Evolutionary conservation across 2,888 invertebrate species (phyloP).

Genomic region (Neoascia interrupta): DNA sequence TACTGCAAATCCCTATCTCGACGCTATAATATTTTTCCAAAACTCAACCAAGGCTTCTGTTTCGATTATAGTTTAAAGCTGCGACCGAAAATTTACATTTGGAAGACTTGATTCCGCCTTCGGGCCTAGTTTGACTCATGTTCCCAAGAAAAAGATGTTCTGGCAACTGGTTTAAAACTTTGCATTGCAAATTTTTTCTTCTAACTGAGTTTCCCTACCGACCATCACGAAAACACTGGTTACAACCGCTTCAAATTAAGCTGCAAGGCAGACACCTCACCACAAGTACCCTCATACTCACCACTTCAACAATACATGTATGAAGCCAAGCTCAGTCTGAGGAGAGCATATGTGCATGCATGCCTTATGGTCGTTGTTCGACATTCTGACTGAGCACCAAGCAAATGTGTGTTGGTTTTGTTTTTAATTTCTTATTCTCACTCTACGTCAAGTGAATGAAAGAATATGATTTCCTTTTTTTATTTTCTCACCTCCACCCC

Average conservation of each 20-base stretch:
- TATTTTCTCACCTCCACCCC: slow-evolving; percentile 23
- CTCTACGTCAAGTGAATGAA: slow-evolving; percentile 46
- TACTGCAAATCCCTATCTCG: too few species aligned
- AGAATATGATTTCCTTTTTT: slow-evolving; percentile 50
- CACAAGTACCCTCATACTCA: slow-evolving; percentile 17
- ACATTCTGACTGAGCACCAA: slow-evolving; percentile 13
- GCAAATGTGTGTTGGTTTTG: slow-evolving; percentile 46
- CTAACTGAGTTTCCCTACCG: too few species aligned
- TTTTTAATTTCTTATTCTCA: slow-evolving; percentile 35
- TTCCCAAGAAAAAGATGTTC: too few species aligned
- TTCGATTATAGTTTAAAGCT: too few species aligned
- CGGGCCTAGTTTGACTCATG: too few species aligned
- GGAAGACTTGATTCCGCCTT: too few species aligned
- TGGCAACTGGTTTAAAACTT: too few species aligned
- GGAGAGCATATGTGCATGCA: neutral
- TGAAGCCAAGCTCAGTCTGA: neutral
- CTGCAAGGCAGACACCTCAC: slow-evolving; percentile 18
- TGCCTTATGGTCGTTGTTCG: neutral
- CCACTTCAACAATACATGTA: slow-evolving; percentile 3
- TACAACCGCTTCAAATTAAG: slow-evolving; percentile 18
- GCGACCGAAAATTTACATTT: too few species aligned
- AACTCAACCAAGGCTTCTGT: too few species aligned
- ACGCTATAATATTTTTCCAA: too few species aligned
- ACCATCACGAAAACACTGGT: slow-evolving; percentile 52
- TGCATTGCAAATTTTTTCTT: too few species aligned